These are phyloP conservation scores for Ceratosolen fusciceps DNA, from an alignment of 1,140 invertebrate genomes.

Conservation along the genomic window DNA sequence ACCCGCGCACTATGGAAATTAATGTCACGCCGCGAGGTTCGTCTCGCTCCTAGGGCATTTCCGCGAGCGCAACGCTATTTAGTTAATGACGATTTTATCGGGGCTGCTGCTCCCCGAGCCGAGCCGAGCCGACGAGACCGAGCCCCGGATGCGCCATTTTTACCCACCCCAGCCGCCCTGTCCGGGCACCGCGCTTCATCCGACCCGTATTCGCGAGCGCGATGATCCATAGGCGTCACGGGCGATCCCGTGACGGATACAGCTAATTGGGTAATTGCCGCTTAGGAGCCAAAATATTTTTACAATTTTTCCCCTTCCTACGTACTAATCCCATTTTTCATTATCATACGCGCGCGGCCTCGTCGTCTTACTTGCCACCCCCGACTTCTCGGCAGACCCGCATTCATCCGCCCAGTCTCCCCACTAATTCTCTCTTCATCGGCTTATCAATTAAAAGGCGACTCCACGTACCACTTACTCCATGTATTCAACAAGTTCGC, in stretches of 20 bases:
- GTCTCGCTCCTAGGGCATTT: conserved; percentile 11
- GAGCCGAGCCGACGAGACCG: not conserved
- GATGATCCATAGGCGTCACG: conserved; percentile 36
- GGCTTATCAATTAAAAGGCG: no score
- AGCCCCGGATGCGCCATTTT: conserved; percentile 17
- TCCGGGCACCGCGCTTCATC: not conserved
- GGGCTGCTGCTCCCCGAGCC: not conserved
- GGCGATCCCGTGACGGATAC: conserved; percentile 24
- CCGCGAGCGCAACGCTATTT: conserved; percentile 25
- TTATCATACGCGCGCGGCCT: no score
- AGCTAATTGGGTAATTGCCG: not conserved
- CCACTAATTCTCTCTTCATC: no score
- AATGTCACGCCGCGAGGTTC: conserved; percentile 43
- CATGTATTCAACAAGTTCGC: no score
- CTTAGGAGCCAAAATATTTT: not conserved
- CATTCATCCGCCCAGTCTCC: no score
- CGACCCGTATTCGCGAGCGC: not conserved
- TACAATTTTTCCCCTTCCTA: not conserved
- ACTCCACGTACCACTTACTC: no score
- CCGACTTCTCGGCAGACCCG: no score
- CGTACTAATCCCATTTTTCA: no score
- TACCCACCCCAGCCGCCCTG: not conserved
- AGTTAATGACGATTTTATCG: conserved; percentile 49
- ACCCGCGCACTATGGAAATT: conserved; percentile 37
- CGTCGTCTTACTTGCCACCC: no score